Conservation (phyloP, 2,888 invertebrate species). For the Cyclophora punctaria region DNA sequence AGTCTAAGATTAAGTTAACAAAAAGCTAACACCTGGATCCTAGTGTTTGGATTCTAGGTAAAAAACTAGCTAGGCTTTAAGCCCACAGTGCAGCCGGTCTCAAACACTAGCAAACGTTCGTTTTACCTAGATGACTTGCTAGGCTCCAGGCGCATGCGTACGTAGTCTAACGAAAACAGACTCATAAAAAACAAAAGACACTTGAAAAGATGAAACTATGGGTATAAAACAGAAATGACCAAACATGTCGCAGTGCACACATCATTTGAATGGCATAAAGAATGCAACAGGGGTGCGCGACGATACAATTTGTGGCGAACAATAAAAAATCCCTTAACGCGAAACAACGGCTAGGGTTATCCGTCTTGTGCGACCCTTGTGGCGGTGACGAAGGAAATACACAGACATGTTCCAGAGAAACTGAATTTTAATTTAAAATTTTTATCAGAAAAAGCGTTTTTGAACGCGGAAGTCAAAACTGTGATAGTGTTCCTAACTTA, state of each 20-base stretch:
- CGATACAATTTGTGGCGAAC: slow-evolving; percentile 67
- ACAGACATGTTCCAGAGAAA: slow-evolving; percentile 29
- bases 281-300: slow-evolving; percentile 58
- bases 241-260: slow-evolving; percentile 7
- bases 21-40: too few species aligned
- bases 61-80: too few species aligned
- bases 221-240: slow-evolving; percentile 1
- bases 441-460: too few species aligned
- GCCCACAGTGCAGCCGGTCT: too few species aligned
- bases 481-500: too few species aligned
- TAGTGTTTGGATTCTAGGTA: too few species aligned
- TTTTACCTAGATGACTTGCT: too few species aligned
- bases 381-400: slow-evolving; percentile 28
- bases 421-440: too few species aligned
- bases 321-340: slow-evolving; percentile 74
- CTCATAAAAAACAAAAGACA: slow-evolving; percentile 4
- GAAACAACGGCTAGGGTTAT: slow-evolving; percentile 66
- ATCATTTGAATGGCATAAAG: slow-evolving; percentile 49
- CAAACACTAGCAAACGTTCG: too few species aligned
- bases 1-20: too few species aligned
- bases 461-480: too few species aligned
- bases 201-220: background rate
- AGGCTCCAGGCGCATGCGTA: background rate
- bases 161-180: slow-evolving; percentile 1
- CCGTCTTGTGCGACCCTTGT: slow-evolving; percentile 65